Evolutionary conservation across 2,113 vertebrate species (phyloP).

Genomic region (Agapornis roseicollis): DNA sequence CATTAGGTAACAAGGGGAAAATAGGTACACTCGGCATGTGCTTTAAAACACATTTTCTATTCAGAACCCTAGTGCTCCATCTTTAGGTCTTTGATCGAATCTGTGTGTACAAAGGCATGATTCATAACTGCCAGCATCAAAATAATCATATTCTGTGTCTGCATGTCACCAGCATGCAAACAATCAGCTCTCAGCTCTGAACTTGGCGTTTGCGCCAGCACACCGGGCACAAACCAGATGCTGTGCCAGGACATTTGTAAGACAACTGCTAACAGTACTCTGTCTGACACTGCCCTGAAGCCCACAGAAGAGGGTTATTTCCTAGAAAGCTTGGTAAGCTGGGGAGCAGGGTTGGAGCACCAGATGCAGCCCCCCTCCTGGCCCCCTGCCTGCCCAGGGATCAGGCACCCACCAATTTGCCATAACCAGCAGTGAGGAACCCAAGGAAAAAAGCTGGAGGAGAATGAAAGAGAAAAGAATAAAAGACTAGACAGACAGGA

Average conservation of each 20-base stretch:
- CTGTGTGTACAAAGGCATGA: neutral
- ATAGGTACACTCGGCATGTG: neutral
- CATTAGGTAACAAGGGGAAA: neutral
- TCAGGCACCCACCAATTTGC: rapidly evolving
- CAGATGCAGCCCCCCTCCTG: conserved; percentile 49
- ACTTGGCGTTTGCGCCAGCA: rapidly evolving
- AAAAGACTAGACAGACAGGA: neutral
- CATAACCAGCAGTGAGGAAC: rapidly evolving
- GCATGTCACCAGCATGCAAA: neutral
- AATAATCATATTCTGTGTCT: neutral
- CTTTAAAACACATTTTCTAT: neutral
- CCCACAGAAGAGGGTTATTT: neutral
- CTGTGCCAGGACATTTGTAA: neutral
- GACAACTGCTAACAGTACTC: neutral
- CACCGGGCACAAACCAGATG: rapidly evolving
- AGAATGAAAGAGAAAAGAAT: neutral
- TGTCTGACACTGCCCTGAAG: neutral
- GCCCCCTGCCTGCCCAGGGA: neutral
- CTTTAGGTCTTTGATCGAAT: conserved; percentile 40
- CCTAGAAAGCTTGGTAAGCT: neutral
- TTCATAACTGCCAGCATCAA: neutral
- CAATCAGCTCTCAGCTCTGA: rapidly evolving
- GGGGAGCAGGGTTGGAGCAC: neutral
- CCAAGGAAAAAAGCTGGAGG: neutral
- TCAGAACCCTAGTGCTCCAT: conserved; percentile 33